These are phyloP conservation scores for Gallinago jamesoni DNA, from an alignment of 2,113 vertebrate genomes.

Conservation along the genomic window DNA sequence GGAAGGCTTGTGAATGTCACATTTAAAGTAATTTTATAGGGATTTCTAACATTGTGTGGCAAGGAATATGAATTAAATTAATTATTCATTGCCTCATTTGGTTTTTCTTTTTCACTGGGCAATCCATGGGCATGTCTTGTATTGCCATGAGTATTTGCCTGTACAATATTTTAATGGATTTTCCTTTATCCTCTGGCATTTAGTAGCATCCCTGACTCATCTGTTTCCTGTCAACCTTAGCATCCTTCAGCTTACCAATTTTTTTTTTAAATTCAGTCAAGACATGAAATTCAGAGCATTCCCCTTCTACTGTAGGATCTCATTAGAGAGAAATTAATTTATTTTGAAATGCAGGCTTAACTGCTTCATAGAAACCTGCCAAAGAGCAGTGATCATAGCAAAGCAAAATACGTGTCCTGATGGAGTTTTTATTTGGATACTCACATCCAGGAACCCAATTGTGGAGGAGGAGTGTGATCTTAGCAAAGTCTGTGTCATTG, in stretches of 20 bases:
- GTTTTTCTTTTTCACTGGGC: background rate
- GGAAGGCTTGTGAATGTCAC: background rate
- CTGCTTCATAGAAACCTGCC: background rate
- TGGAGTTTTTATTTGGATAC: background rate
- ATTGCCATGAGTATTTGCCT: background rate
- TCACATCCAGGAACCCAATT: background rate
- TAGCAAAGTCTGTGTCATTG: background rate
- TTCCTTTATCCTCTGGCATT: background rate
- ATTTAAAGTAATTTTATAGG: background rate
- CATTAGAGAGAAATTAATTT: background rate
- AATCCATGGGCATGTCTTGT: background rate
- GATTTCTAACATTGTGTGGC: background rate
- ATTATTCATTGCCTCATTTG: background rate
- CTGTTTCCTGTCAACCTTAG: conserved; percentile 3
- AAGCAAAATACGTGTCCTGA: background rate
- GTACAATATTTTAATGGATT: background rate
- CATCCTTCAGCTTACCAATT: background rate
- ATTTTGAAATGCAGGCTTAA: background rate
- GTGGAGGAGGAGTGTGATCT: background rate
- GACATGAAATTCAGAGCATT: background rate
- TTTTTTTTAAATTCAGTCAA: background rate
- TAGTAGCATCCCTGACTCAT: background rate
- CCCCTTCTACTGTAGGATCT: background rate
- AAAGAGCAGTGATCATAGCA: background rate
- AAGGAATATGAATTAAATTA: background rate